Conservation (phyloP, 35 echinoderm and acorn worm species). For the Eucidaris tribuloides region DNA sequence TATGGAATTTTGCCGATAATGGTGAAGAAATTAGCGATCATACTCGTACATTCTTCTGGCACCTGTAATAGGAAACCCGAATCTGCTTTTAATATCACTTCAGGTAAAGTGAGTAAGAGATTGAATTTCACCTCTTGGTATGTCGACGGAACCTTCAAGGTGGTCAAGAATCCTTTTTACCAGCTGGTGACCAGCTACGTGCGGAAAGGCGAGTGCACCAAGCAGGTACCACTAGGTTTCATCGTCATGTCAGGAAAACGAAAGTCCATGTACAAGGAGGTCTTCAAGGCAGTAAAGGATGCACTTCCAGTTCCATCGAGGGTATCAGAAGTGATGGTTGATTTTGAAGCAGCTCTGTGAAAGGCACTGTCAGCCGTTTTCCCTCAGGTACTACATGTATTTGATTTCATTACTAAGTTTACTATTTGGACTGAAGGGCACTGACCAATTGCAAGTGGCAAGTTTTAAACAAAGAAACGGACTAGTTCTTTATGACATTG, state of each 20-base stretch:
- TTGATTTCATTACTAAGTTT: too few relatives aligned
- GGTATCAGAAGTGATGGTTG: background rate
- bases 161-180: background rate
- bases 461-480: too few relatives aligned
- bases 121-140: background rate
- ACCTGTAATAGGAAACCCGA: too few relatives aligned
- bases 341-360: slow-evolving; percentile 1
- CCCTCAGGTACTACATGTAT: background rate
- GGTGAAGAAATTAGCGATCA: too few relatives aligned
- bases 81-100: background rate
- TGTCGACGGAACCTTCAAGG: slow-evolving; percentile 6
- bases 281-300: background rate
- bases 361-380: slow-evolving; percentile 32
- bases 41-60: too few relatives aligned
- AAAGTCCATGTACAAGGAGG: background rate
- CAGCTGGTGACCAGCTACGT: background rate
- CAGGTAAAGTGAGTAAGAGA: background rate
- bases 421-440: too few relatives aligned
- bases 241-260: slow-evolving; percentile 11
- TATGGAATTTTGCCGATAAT: too few relatives aligned
- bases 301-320: background rate
- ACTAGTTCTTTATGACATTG: too few relatives aligned
- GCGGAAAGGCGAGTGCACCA: background rate
- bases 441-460: too few relatives aligned
- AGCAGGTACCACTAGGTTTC: slow-evolving; percentile 12